Evolutionary conservation across 2,113 vertebrate species (phyloP).

Genomic region (Malurus cyaneus): DNA sequence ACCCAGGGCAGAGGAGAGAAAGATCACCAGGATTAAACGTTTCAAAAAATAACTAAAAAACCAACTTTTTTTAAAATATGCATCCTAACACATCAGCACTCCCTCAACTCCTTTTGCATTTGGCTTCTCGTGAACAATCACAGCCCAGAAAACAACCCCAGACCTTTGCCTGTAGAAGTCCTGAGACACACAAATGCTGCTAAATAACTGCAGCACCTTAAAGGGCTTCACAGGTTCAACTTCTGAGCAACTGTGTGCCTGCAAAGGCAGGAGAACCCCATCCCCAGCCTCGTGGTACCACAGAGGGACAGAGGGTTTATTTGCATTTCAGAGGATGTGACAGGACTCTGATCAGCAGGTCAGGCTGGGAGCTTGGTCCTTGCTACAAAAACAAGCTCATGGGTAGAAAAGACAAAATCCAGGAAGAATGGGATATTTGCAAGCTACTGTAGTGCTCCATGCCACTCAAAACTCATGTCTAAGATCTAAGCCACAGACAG

Average conservation of each 20-base stretch:
- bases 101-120: background rate
- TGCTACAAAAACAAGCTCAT: background rate
- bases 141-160: background rate
- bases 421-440: background rate
- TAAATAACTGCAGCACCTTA: background rate
- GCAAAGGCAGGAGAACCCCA: background rate
- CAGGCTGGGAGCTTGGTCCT: background rate
- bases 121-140: background rate
- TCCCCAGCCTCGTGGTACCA: fast-evolving
- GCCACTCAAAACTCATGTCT: background rate
- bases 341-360: background rate
- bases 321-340: background rate
- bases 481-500: background rate
- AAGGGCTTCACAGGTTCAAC: fast-evolving
- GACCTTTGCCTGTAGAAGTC: background rate
- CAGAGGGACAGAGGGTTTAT: background rate
- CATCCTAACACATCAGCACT: background rate
- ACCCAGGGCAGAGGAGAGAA: background rate
- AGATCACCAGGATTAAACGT: background rate
- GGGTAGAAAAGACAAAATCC: background rate
- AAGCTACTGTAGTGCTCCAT: background rate
- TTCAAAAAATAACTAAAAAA: background rate
- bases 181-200: background rate
- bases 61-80: fast-evolving
- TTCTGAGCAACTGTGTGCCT: background rate